Evolutionary conservation across 37 sponge, comb jelly and placozoan genomes (phyloP), one percentile per base, ranked within the genome.

Genomic region (Cladorhizidae sp.): DNA sequence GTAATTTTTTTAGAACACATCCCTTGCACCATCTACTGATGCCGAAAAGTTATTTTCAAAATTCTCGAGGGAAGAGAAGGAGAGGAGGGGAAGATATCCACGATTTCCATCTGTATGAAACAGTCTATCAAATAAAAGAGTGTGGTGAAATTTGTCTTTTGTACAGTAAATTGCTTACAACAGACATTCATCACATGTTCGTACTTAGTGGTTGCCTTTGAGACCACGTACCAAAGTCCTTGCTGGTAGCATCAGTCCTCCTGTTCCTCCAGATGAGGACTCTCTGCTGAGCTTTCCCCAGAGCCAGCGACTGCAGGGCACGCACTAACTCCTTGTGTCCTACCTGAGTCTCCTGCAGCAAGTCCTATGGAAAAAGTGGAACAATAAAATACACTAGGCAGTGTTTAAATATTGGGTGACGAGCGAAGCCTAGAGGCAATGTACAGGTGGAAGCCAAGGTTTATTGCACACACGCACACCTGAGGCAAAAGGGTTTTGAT

Each of bases 301-400:
- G 65, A 7, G 99, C 90, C 43, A 98, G 90, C 5, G 99, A 94
- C 70, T 93, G 96, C 17, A 98, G 63, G 17, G 97, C 96, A 75
- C 97, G 62, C 33, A 86, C 78, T 6, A 98, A 74, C 39, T 98
- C 99, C 86, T 94, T 91, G 39, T 85, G 93, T 1, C 86, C 83
- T 32, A 97, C 94, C 25, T 78, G 82, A 32, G 95, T 97, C 72
- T 90, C 90, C 23, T 85, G 76, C 42, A 71, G 51, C 41, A 85
- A 76, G 7, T 88, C 88, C 88, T 88, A 57, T 18, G 35, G 0
- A 5, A 57, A 1, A 75, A 2, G 8, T 7, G 14, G 11, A 9
- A 56, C 58, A 26, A 1, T 14, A 12, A 26, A 22, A 22, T 63
- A 12, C n/a, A n/a, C n/a, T n/a, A n/a, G n/a, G n/a, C n/a, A n/a